Percentiles rank a stretch among this genome's conserved stretches.
These are phyloP conservation scores for Pangasianodon gigas DNA, from an alignment of 2,113 vertebrate genomes.

Conservation along the genomic window DNA sequence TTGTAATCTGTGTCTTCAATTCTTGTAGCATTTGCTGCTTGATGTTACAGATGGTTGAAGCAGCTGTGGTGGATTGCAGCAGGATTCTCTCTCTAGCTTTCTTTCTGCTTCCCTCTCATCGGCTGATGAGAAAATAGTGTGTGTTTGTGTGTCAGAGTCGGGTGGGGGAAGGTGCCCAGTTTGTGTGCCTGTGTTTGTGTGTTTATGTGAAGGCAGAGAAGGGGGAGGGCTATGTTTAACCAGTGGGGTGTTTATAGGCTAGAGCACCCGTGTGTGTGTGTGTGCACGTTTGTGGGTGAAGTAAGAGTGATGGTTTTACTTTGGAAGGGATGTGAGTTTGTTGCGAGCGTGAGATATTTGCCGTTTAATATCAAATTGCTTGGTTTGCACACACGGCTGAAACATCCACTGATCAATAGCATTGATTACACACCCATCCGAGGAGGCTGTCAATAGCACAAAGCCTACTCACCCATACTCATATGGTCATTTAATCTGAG, in stretches of 20 bases:
- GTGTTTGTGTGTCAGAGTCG: slow-evolving; percentile 1
- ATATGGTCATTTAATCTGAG: slow-evolving; percentile 35
- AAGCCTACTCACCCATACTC: slow-evolving; percentile 4
- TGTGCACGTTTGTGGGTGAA: not conserved
- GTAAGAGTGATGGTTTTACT: slow-evolving; percentile 8
- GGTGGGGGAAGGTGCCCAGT: slow-evolving; percentile 19
- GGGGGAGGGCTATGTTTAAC: slow-evolving; percentile 34
- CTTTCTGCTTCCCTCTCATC: slow-evolving; percentile 1
- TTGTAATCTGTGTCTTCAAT: not conserved
- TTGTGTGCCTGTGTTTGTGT: slow-evolving; percentile 35
- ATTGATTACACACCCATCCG: slow-evolving; percentile 49
- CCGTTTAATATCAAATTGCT: slow-evolving; percentile 2
- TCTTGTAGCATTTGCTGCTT: not conserved
- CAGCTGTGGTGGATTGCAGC: not conserved
- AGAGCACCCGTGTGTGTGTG: not conserved
- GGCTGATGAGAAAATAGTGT: slow-evolving; percentile 37
- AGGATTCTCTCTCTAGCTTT: not conserved
- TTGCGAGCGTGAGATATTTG: slow-evolving; percentile 36
- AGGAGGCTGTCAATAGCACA: slow-evolving; percentile 41
- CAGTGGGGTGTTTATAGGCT: slow-evolving; percentile 37
- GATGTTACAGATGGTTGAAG: slow-evolving; percentile 2
- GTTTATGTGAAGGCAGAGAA: slow-evolving; percentile 37
- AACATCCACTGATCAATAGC: slow-evolving; percentile 49
- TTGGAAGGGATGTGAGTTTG: slow-evolving; percentile 28
- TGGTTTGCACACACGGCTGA: slow-evolving; percentile 31